phyloP scores from a whole-genome alignment of 2,797 vertebrate genomes.

The Eremophila alpestris region DNA sequence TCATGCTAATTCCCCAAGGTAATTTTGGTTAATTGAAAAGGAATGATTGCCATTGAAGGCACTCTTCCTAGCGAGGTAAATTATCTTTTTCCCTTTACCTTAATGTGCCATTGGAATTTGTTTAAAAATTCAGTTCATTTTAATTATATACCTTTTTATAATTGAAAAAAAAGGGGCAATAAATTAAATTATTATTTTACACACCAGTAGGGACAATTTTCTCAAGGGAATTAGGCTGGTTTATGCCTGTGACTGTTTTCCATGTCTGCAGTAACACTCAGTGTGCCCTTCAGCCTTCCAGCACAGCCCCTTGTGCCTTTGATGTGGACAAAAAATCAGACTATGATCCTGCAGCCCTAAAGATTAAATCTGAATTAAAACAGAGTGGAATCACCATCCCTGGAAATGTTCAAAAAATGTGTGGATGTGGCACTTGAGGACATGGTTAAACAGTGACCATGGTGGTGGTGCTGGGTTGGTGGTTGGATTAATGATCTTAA shows the following conservation, averaged over 20 bases:
- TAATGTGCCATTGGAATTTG: not conserved
- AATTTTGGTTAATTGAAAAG: conserved; percentile 35
- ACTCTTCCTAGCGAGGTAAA: not conserved
- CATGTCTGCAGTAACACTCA: not conserved
- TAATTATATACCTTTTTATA: not conserved
- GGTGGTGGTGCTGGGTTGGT: not conserved
- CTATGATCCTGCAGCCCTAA: not conserved
- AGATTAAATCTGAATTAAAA: not conserved
- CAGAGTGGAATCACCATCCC: not conserved
- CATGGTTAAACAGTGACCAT: rapidly evolving
- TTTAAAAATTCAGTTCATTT: not conserved
- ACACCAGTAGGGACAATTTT: not conserved
- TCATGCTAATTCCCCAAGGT: conserved; percentile 35
- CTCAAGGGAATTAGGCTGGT: not conserved
- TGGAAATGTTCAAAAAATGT: not conserved
- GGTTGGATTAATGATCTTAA: not conserved
- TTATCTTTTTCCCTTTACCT: not conserved
- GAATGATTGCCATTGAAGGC: conserved; percentile 16
- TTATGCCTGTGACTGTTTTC: not conserved
- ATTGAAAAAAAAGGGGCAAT: not conserved
- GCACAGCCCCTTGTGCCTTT: not conserved
- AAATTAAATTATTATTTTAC: not conserved
- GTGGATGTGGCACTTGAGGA: not conserved
- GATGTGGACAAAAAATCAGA: not conserved
- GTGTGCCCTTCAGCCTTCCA: not conserved